Conservation (phyloP, 2,888 invertebrate genomes). For the Drosophila recens region DNA sequence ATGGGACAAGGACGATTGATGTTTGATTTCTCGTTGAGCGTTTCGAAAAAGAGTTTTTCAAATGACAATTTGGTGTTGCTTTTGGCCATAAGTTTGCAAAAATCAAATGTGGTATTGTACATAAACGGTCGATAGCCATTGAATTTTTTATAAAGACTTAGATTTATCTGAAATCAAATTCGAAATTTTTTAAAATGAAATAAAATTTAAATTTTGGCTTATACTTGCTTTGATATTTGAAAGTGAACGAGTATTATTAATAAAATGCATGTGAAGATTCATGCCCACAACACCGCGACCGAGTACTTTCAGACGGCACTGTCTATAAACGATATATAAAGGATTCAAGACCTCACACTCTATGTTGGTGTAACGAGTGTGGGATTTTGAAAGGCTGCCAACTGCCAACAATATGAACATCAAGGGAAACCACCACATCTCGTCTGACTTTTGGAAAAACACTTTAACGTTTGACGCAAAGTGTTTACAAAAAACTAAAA, state of each 20-base stretch:
- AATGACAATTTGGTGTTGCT: background rate
- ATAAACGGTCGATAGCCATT: constrained; percentile 38
- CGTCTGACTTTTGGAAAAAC: background rate
- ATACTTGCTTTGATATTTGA: background rate
- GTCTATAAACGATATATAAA: background rate
- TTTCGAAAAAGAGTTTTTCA: background rate
- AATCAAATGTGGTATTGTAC: constrained; percentile 27
- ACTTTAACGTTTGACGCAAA: background rate
- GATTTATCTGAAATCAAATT: constrained; percentile 8
- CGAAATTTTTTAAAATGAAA: no score
- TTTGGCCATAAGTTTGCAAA: constrained; percentile 21
- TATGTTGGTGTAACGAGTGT: constrained; percentile 16
- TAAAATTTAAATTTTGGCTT: no score
- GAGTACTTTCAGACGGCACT: constrained; percentile 28
- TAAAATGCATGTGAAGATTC: background rate
- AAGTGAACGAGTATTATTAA: background rate
- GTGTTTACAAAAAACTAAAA: background rate
- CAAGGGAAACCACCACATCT: background rate
- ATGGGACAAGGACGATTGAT: constrained; percentile 40
- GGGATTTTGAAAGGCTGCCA: background rate
- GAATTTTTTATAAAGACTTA: constrained; percentile 19
- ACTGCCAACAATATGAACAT: background rate
- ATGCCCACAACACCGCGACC: constrained; percentile 11
- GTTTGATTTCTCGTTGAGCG: background rate
- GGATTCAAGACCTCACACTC: constrained; percentile 27